Percentiles rank a stretch among this genome's conserved stretches.
These are phyloP conservation scores for Tetragonula carbonaria DNA, from an alignment of 2,888 invertebrate genomes.

Conservation along the genomic window DNA sequence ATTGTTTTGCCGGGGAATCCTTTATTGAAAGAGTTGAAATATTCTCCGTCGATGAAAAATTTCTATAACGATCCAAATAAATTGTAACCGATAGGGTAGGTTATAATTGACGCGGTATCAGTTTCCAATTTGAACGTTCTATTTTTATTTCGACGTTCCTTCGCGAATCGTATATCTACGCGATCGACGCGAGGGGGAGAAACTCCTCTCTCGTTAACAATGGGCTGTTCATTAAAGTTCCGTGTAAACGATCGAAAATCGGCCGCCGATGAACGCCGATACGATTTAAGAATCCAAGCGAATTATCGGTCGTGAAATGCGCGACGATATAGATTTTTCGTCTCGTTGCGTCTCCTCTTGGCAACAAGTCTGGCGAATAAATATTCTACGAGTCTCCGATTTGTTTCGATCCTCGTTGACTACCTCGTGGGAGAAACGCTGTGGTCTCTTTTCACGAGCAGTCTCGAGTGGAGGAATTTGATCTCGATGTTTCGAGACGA, in stretches of 20 bases:
- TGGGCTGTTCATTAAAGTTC: constrained; percentile 3
- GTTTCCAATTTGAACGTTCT: constrained; percentile 19
- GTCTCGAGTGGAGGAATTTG: background rate
- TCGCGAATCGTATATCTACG: background rate
- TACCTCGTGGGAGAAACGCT: background rate
- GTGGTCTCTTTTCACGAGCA: too few species aligned
- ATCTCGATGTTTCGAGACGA: background rate
- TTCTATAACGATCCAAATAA: constrained; percentile 3
- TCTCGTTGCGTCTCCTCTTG: background rate
- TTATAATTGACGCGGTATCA: constrained; percentile 13
- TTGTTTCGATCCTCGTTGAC: background rate
- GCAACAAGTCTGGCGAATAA: background rate
- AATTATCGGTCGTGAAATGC: background rate
- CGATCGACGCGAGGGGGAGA: background rate
- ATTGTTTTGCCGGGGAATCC: background rate
- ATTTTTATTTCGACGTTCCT: background rate
- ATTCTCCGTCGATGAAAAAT: background rate
- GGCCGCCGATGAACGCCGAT: background rate
- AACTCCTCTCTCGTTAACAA: constrained; percentile 10
- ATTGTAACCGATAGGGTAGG: constrained; percentile 6
- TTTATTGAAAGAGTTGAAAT: background rate
- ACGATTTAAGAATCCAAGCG: background rate
- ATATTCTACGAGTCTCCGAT: background rate
- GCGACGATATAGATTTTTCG: background rate
- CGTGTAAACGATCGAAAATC: background rate